Evolutionary conservation across 2,113 vertebrate species (phyloP).

Genomic region (Oncorhynchus mykiss): DNA sequence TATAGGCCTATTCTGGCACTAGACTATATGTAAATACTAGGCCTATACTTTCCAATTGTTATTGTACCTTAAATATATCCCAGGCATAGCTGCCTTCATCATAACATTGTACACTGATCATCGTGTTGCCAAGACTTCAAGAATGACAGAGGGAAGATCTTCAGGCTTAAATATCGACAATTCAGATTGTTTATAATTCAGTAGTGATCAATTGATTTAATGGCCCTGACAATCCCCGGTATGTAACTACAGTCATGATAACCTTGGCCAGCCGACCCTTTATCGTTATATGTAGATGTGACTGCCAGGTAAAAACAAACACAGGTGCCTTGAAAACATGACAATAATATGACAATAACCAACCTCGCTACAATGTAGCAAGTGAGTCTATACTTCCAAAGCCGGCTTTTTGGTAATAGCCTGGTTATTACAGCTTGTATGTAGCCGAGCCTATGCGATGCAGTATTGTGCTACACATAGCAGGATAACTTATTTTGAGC

Average conservation of each 20-base stretch:
- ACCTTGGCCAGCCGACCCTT: slow-evolving; percentile 61
- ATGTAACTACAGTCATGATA: slow-evolving; percentile 30
- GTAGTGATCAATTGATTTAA: background rate
- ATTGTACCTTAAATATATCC: too few relatives aligned
- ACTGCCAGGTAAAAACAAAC: slow-evolving; percentile 14
- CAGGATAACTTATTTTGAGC: too few relatives aligned
- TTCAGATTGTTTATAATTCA: background rate
- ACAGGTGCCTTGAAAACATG: background rate
- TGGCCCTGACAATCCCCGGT: background rate
- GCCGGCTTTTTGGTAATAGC: background rate
- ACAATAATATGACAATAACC: slow-evolving; percentile 1
- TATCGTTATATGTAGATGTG: background rate
- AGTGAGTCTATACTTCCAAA: background rate
- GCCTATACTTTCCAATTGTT: too few relatives aligned
- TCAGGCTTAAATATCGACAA: background rate
- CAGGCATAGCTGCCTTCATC: too few relatives aligned
- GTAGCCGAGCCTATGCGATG: background rate
- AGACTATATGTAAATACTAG: too few relatives aligned
- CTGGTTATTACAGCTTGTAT: background rate
- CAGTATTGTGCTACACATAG: too few relatives aligned
- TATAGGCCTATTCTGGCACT: too few relatives aligned
- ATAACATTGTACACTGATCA: too few relatives aligned
- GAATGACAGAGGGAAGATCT: background rate
- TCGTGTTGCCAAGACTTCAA: too few relatives aligned
- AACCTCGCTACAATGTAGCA: background rate